Base-by-base conservation (phyloP, 2,888 invertebrate species). In the Gymnosoma rotundatum region DNA sequence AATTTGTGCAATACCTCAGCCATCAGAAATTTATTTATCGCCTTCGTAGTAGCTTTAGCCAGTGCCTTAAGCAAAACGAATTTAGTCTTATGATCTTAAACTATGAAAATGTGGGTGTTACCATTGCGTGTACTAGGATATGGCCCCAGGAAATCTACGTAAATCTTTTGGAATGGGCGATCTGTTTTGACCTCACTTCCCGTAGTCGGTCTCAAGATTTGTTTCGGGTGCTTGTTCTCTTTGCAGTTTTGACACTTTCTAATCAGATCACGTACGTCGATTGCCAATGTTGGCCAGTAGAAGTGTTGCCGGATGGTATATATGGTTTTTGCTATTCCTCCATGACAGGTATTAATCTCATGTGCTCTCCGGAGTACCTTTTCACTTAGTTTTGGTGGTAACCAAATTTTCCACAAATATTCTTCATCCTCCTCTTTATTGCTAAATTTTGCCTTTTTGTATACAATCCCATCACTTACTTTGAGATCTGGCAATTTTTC, bases 11-110 rank as follows among this genome's bases (percentile, higher is more conserved):
- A 52, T 4, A 52, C 10, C 12, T 20, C 9, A 61, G 7, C 38
- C 10, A 7, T 7, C 38, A 38, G 38, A 38, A 38, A 38, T 38
- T 10, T 38, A 10, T 9, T 14, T 20, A 42, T 20, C 0, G 66
- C 66, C 12, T 66, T 66, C n/a, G n/a, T n/a, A n/a, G n/a, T n/a
- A n/a, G n/a, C n/a, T n/a, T n/a, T n/a, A n/a, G n/a, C n/a, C n/a
- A n/a, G n/a, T 1, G 66, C 66, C 12, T 66, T 66, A 0, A 66
- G 16, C 10, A 66, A 18, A 9, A 66, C 63, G 32, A 63, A 74
- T 63, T 74, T 74, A 0, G 74, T 74, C 7, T 50, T 36, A 16
- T 74, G 74, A 7, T 63, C 74, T 14, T 63, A 32, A 3, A 73
- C 56, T 8, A 69, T 56, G 14, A 56, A 56, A 6, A 69, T 69